phyloP scores from a whole-genome alignment of 2,113 vertebrate species.

The Rhynchopsitta pachyrhyncha region DNA sequence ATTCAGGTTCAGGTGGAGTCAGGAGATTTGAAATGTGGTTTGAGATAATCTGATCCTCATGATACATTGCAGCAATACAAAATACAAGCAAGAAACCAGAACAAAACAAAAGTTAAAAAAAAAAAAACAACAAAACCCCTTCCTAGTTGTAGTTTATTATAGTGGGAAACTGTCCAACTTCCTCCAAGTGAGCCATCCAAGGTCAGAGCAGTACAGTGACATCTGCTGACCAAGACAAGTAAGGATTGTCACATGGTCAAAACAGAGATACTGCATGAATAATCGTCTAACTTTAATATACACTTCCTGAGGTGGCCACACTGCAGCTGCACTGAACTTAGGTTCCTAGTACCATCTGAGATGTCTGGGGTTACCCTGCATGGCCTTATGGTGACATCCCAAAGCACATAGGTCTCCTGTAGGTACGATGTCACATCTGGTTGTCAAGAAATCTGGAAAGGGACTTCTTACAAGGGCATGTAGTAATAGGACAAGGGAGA shows the following conservation, averaged over 20 bases:
- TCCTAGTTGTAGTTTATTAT: not conserved
- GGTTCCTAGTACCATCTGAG: not conserved
- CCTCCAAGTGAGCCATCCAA: not conserved
- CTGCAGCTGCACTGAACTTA: not conserved
- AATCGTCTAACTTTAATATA: not conserved
- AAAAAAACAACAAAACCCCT: not conserved
- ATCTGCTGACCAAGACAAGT: not conserved
- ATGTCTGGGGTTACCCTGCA: not conserved
- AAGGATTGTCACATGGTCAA: not conserved
- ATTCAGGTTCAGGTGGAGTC: not conserved
- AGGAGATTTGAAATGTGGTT: not conserved
- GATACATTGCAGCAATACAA: not conserved
- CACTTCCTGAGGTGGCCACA: not conserved
- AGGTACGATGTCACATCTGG: not conserved
- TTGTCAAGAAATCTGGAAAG: not conserved
- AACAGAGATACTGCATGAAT: not conserved
- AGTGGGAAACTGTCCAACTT: not conserved
- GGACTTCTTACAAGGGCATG: not conserved
- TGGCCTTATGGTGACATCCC: not conserved
- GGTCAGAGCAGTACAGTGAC: not conserved
- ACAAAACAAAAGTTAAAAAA: not conserved
- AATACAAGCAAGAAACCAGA: not conserved
- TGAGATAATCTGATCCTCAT: not conserved
- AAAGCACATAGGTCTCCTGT: not conserved
- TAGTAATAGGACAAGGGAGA: not conserved